These are phyloP conservation scores for Chiloscyllium punctatum DNA, from an alignment of 2,797 vertebrate species.

Conservation along the genomic window DNA sequence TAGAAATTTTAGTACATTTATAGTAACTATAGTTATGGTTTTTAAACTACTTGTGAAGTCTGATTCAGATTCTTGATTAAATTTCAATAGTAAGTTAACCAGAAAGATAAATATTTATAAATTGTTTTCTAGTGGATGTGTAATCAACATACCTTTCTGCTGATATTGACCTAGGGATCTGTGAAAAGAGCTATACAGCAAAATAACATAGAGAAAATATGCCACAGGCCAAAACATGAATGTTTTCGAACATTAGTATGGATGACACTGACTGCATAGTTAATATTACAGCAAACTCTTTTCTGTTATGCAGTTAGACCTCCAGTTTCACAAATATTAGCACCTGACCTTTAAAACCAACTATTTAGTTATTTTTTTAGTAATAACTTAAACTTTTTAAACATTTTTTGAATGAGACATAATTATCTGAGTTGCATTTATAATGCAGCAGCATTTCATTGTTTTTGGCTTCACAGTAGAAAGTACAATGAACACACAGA, in stretches of 20 bases:
- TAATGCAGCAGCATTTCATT: background rate
- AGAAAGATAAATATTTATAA: background rate
- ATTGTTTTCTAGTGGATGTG: background rate
- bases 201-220: background rate
- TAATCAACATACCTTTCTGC: background rate
- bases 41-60: background rate
- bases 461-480: background rate
- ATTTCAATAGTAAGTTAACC: background rate
- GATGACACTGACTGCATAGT: background rate
- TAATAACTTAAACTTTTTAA: background rate
- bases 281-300: background rate
- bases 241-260: background rate
- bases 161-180: background rate
- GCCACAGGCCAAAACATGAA: background rate
- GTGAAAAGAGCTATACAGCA: background rate
- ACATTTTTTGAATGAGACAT: background rate
- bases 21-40: background rate
- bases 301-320: background rate
- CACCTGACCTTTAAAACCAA: background rate
- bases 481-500: background rate
- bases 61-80: background rate
- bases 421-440: background rate
- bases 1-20: background rate
- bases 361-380: background rate
- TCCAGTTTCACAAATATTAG: background rate